A percentile compares a stretch with the other conserved stretches of the same genome.
These are phyloP conservation scores for Tyto alba DNA, from an alignment of 2,113 vertebrate genomes.

Conservation along the genomic window DNA sequence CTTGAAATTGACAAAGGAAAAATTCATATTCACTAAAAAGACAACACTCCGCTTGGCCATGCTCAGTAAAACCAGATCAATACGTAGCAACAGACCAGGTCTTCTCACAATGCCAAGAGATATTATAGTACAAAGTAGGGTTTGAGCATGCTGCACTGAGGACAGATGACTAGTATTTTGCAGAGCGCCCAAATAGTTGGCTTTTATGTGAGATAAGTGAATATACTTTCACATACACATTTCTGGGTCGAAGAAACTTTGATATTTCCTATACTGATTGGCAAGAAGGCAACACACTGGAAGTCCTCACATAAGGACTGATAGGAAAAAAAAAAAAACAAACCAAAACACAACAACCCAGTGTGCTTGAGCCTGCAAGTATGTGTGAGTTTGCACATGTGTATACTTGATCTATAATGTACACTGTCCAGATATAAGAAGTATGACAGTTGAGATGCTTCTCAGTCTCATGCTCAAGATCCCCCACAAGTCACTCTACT, in stretches of 20 bases:
- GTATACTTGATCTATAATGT: not conserved
- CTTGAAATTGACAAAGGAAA: not conserved
- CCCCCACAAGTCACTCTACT: not conserved
- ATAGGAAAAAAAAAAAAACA: not conserved
- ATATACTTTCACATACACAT: not conserved
- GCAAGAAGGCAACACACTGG: not conserved
- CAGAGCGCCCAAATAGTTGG: not conserved
- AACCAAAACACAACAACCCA: not conserved
- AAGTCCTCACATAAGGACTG: not conserved
- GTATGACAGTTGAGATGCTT: not conserved
- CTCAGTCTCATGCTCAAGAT: not conserved
- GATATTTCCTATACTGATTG: not conserved
- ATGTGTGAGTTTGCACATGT: not conserved
- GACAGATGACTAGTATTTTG: not conserved
- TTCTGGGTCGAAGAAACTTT: not conserved
- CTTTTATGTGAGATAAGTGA: not conserved
- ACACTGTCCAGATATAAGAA: not conserved
- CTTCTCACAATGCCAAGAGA: not conserved
- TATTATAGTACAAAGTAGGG: not conserved
- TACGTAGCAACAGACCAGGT: rapidly evolving
- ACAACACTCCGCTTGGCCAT: not conserved
- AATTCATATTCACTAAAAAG: not conserved
- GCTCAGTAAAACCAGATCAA: not conserved
- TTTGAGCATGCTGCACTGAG: not conserved
- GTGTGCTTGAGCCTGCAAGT: not conserved